phyloP scores from a whole-genome alignment of 2,797 vertebrate species.

The Brotogeris chrysoptera region DNA sequence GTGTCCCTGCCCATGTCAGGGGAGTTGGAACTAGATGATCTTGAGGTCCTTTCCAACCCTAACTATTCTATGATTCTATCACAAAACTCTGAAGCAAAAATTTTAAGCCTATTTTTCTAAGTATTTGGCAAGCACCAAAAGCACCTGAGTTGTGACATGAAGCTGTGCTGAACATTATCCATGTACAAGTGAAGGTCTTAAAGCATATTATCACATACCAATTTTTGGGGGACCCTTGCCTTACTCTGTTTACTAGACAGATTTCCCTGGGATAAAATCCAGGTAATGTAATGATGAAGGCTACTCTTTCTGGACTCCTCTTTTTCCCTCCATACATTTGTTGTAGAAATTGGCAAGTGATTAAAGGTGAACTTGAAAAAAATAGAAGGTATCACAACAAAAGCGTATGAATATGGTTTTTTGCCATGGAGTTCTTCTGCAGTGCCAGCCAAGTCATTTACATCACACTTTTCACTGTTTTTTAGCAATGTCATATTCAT shows the following conservation, averaged over 20 bases:
- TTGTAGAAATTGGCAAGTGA: neutral
- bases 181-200: neutral
- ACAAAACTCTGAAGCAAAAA: slow-evolving; percentile 13
- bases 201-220: neutral
- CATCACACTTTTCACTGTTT: neutral
- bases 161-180: neutral
- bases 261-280: neutral
- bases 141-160: neutral
- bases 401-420: neutral
- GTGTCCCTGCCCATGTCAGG: no score
- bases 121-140: neutral
- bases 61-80: neutral
- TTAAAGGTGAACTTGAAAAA: neutral
- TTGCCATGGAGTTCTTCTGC: neutral
- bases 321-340: neutral
- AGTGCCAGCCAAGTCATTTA: neutral
- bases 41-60: no score
- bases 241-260: neutral
- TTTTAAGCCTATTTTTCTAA: slow-evolving; percentile 1
- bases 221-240: neutral
- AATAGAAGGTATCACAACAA: neutral
- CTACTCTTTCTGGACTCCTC: neutral
- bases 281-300: neutral
- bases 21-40: no score
- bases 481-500: neutral